Percentiles rank a stretch among this genome's conserved stretches.
phyloP scores from a whole-genome alignment of 2,113 vertebrate species.

The Gasterosteus nipponicus region DNA sequence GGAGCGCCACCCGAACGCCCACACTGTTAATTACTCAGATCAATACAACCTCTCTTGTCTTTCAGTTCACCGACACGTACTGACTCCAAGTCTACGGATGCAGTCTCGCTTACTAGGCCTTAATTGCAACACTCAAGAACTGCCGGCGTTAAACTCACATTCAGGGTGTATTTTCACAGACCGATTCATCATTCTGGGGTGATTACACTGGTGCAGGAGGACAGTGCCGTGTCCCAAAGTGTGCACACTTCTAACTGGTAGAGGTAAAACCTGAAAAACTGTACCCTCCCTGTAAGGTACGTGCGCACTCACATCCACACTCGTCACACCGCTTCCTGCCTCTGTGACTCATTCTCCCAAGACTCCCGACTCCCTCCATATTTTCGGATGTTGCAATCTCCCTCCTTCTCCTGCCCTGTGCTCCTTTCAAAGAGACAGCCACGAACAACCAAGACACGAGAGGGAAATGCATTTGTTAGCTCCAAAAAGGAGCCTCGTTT shows the following conservation, averaged over 20 bases:
- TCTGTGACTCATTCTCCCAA: slow-evolving; percentile 57
- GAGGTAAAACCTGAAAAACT: slow-evolving; percentile 6
- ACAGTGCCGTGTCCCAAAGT: slow-evolving; percentile 5
- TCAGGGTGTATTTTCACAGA: slow-evolving; percentile 43
- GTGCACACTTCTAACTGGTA: background rate
- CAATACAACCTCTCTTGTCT: slow-evolving; percentile 49
- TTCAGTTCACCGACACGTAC: slow-evolving; percentile 27
- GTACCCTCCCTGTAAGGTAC: slow-evolving; percentile 1
- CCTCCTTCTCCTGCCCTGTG: slow-evolving; percentile 13
- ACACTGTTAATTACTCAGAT: slow-evolving; percentile 35
- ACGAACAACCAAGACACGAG: slow-evolving; percentile 14
- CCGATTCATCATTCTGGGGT: slow-evolving; percentile 48
- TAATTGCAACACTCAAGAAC: slow-evolving; percentile 41
- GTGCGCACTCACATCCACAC: slow-evolving; percentile 28
- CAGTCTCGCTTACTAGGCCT: slow-evolving; percentile 30
- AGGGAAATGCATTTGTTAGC: slow-evolving; percentile 30
- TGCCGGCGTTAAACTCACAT: slow-evolving; percentile 48
- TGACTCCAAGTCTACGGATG: too few species aligned
- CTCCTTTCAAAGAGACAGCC: slow-evolving; percentile 24
- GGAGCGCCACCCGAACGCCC: slow-evolving; percentile 40
- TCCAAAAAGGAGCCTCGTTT: slow-evolving; percentile 42
- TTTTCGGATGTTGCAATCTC: slow-evolving; percentile 25
- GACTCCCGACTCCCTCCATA: slow-evolving; percentile 20
- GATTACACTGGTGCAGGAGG: slow-evolving; percentile 3
- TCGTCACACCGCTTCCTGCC: slow-evolving; percentile 46